phyloP scores from a whole-genome alignment of 2,113 vertebrate genomes.

The Pipa parva region DNA sequence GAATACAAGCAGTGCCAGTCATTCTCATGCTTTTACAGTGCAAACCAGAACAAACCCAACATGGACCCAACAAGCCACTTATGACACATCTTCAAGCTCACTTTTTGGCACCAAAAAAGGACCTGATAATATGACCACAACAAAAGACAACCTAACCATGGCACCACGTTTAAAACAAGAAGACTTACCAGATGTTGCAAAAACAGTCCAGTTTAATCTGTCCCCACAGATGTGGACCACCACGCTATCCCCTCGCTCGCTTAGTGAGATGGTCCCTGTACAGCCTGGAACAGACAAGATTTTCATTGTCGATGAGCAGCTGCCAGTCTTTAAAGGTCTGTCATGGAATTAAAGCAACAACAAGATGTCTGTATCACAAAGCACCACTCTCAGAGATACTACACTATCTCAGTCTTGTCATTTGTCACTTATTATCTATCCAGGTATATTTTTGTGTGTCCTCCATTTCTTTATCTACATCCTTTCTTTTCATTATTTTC shows the following conservation, averaged over 20 bases:
- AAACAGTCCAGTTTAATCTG: neutral
- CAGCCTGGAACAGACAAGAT: constrained; percentile 23
- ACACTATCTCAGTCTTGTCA: neutral
- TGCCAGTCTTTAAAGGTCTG: constrained; percentile 38
- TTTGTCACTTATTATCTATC: neutral
- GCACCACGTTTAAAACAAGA: neutral
- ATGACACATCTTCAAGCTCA: neutral
- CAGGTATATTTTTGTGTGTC: constrained; percentile 7
- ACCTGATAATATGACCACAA: neutral
- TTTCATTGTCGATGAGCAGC: constrained; percentile 39
- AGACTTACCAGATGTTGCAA: neutral
- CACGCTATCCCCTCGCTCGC: neutral
- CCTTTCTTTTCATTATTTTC: neutral
- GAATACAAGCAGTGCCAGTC: neutral
- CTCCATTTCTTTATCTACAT: neutral
- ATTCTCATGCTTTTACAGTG: neutral
- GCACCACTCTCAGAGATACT: neutral
- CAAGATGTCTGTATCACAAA: neutral
- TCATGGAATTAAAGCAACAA: neutral
- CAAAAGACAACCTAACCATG: neutral
- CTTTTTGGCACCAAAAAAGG: neutral
- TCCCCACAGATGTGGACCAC: constrained; percentile 3
- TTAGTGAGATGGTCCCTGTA: constrained; percentile 19
- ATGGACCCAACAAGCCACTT: neutral
- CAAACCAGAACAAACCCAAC: neutral